Base-by-base conservation (phyloP, 2,888 invertebrate species). In the Tipula confusa region DNA sequence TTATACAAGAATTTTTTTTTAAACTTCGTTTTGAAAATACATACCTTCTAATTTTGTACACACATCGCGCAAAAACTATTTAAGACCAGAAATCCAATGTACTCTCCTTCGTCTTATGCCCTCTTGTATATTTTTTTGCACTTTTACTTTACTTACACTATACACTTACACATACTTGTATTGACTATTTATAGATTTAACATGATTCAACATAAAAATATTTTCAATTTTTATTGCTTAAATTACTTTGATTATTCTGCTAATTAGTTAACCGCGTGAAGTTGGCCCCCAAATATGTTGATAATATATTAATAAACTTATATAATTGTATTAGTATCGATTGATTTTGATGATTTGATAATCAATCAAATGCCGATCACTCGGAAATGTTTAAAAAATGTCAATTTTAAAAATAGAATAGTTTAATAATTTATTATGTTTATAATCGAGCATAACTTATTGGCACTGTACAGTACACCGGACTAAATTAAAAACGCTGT, bases 201-300 rank as follows among this genome's bases (percentile, higher is more conserved):
- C 64, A 64, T 64, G 64, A 64, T 64, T 64, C 64, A 64, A 64
- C 64, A 64, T 64, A 64, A 24, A 64, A 64, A 64, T 24, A 64
- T 64, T 9, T 64, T 64, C 11, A 24, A 64, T 64, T 64, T 24
- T 64, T 18, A 64, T 24, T 64, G 64, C 64, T 64, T 33, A 9
- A 2, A 64, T 64, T 64, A 64, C 24, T 64, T 24, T 24, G 64
- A 64, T 64, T 64, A 9, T 64, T 18, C 64, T 64, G 64, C 64
- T 24, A 24, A 64, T 64, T 64, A 64, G 24, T 24, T 64, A 64
- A 64, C 64, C 64, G 64, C 64, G 11, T 64, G 64, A 64, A 43
- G 43, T 43, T 43, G 6, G 24, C 64, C 64, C 24, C 64, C 64
- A 2, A 64, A 24, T 64, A 64, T 24, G 18, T 24, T 64, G 24